Percentiles rank a stretch among this genome's conserved stretches.
phyloP scores from a whole-genome alignment of 2,888 invertebrate genomes.

The Celastrina argiolus region DNA sequence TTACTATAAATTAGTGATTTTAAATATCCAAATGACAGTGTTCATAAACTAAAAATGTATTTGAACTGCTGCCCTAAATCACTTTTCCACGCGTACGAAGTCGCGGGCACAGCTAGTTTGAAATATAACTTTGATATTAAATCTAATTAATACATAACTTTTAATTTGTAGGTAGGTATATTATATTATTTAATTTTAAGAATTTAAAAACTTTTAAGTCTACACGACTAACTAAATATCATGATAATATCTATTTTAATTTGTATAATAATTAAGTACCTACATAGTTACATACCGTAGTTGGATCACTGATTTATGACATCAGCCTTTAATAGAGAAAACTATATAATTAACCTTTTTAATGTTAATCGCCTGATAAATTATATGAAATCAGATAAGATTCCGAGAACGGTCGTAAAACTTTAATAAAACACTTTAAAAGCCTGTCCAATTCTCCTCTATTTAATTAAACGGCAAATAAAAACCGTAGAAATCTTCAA shows the following conservation, averaged over 20 bases:
- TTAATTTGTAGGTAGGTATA: too few relatives aligned
- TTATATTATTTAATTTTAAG: too few relatives aligned
- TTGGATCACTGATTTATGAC: neutral
- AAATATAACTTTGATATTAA: too few relatives aligned
- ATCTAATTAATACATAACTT: too few relatives aligned
- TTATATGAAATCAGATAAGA: neutral
- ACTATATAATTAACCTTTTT: neutral
- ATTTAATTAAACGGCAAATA: neutral
- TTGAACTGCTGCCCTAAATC: too few relatives aligned
- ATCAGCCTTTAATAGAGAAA: neutral
- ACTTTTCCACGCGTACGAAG: too few relatives aligned
- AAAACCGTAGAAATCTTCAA: neutral
- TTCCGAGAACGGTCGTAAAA: conserved; percentile 5
- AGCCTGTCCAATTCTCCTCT: neutral
- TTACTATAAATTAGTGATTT: too few relatives aligned
- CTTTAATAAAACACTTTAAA: conserved; percentile 6
- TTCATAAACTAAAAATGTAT: too few relatives aligned
- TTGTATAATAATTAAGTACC: neutral
- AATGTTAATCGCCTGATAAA: conserved; percentile 1
- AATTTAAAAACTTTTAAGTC: too few relatives aligned
- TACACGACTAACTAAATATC: too few relatives aligned
- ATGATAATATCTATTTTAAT: neutral
- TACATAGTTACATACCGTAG: neutral
- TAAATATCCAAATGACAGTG: too few relatives aligned
- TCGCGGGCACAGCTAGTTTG: too few relatives aligned